phyloP scores from a whole-genome alignment of 1,140 invertebrate species.

The Tenebrio molitor region DNA sequence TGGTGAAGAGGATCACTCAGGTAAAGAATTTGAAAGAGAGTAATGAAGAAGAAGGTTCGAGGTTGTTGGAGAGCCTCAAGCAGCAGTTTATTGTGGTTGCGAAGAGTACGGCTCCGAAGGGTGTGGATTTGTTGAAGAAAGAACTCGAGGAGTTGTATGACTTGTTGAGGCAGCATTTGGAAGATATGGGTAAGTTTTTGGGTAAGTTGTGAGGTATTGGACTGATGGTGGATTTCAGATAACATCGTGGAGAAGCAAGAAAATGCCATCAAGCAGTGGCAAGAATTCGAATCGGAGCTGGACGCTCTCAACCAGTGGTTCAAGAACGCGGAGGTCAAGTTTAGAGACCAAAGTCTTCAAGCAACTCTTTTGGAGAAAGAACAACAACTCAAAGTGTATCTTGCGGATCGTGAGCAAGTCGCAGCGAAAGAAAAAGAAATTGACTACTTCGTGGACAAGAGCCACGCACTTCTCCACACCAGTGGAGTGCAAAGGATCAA shows the following conservation, averaged over 20 bases:
- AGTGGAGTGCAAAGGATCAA: slow-evolving; percentile 90
- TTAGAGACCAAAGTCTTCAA: slow-evolving; percentile 88
- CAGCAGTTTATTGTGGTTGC: slow-evolving; percentile 77
- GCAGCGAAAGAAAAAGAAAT: slow-evolving; percentile 84
- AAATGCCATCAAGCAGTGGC: slow-evolving; percentile 85
- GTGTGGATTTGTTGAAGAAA: slow-evolving; percentile 78
- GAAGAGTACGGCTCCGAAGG: slow-evolving; percentile 86
- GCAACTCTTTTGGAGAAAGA: slow-evolving; percentile 87
- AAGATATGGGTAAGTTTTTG: slow-evolving; percentile 71
- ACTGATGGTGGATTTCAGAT: too few species aligned
- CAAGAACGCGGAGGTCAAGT: slow-evolving; percentile 83
- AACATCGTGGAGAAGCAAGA: slow-evolving; percentile 78
- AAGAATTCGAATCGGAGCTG: slow-evolving; percentile 86
- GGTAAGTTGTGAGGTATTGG: too few species aligned
- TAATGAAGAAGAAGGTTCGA: slow-evolving; percentile 79
- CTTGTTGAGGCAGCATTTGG: slow-evolving; percentile 75
- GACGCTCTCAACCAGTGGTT: slow-evolving; percentile 89
- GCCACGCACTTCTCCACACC: slow-evolving; percentile 87
- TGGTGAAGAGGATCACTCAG: slow-evolving; percentile 79
- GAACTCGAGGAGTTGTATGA: slow-evolving; percentile 81
- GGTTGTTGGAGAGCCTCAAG: slow-evolving; percentile 79
- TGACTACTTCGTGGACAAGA: slow-evolving; percentile 90
- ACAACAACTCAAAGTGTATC: slow-evolving; percentile 79
- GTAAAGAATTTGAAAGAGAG: slow-evolving; percentile 78
- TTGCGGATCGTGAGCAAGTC: slow-evolving; percentile 81